Percentiles rank a stretch among this genome's conserved stretches.
These are phyloP conservation scores for Cephus runcator DNA, from an alignment of 2,888 invertebrate genomes.

Conservation along the genomic window DNA sequence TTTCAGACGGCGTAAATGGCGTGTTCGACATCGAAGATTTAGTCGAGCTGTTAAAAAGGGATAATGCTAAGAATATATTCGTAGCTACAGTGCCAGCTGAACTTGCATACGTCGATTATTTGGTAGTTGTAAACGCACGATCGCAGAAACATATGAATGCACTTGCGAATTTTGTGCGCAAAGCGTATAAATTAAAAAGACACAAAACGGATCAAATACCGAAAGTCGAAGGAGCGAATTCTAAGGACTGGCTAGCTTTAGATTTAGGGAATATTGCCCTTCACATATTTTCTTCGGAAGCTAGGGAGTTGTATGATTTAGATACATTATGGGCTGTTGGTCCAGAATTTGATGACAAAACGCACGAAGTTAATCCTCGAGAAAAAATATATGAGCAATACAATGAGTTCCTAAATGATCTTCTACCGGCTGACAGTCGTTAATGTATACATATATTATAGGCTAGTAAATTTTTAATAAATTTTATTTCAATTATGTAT, in stretches of 20 bases:
- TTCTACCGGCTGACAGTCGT: constrained; percentile 69
- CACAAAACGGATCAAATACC: constrained; percentile 74
- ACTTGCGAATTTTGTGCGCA: constrained; percentile 79
- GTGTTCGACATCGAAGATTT: constrained; percentile 92
- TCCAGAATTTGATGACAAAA: constrained; percentile 79
- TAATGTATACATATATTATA: neutral
- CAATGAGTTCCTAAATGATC: constrained; percentile 72
- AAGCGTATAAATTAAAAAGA: constrained; percentile 80
- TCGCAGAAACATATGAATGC: constrained; percentile 81
- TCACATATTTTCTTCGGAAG: constrained; percentile 82
- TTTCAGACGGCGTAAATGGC: constrained; percentile 82
- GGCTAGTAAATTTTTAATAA: neutral
- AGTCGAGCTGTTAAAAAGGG: constrained; percentile 78
- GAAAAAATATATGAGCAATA: constrained; percentile 76
- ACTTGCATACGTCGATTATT: constrained; percentile 84
- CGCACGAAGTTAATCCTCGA: constrained; percentile 71
- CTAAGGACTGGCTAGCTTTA: constrained; percentile 87
- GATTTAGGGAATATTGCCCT: constrained; percentile 95
- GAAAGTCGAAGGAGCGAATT: constrained; percentile 80
- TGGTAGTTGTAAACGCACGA: constrained; percentile 82
- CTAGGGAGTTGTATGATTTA: constrained; percentile 82
- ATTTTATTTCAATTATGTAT: neutral
- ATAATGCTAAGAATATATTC: constrained; percentile 84
- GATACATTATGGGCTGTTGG: constrained; percentile 94
- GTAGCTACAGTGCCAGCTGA: constrained; percentile 81